Percentiles rank a stretch among this genome's conserved stretches.
Evolutionary conservation across 2,797 vertebrate species (phyloP).

Genomic region (Hylomyscus alleni): DNA sequence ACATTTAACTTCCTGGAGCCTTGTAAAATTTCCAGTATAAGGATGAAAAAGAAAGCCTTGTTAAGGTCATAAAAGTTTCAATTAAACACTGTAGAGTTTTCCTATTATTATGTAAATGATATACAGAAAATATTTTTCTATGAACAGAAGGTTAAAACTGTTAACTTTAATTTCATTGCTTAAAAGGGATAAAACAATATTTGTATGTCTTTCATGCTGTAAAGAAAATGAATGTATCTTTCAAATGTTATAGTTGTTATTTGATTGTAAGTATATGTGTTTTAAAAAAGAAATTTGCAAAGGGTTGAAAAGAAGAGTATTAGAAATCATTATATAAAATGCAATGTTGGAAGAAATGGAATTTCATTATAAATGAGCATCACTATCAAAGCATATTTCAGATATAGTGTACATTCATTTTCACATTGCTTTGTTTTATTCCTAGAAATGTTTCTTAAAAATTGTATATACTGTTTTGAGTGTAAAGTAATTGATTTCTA

Average conservation of each 20-base stretch:
- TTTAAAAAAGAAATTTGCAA: conserved; percentile 73
- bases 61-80: conserved; percentile 71
- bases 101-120: conserved; percentile 89
- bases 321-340: conserved; percentile 85
- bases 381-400: conserved; percentile 87
- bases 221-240: conserved; percentile 92
- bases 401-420: conserved; percentile 80
- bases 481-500: conserved; percentile 76
- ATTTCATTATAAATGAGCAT: conserved; percentile 88
- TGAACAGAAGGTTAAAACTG: conserved; percentile 85
- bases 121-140: conserved; percentile 90
- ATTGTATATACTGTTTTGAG: conserved; percentile 75
- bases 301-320: conserved; percentile 79
- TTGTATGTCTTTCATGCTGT: conserved; percentile 91
- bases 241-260: conserved; percentile 87
- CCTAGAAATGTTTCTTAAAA: conserved; percentile 76
- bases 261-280: conserved; percentile 89
- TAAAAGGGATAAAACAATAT: conserved; percentile 81
- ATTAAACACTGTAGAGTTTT: conserved; percentile 82
- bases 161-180: conserved; percentile 78
- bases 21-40: conserved; percentile 77
- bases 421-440: conserved; percentile 76
- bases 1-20: conserved; percentile 75
- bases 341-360: conserved; percentile 77
- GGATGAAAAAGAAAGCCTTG: conserved; percentile 79